These are phyloP conservation scores for Malurus cyaneus DNA, from an alignment of 2,113 vertebrate species.

Conservation along the genomic window DNA sequence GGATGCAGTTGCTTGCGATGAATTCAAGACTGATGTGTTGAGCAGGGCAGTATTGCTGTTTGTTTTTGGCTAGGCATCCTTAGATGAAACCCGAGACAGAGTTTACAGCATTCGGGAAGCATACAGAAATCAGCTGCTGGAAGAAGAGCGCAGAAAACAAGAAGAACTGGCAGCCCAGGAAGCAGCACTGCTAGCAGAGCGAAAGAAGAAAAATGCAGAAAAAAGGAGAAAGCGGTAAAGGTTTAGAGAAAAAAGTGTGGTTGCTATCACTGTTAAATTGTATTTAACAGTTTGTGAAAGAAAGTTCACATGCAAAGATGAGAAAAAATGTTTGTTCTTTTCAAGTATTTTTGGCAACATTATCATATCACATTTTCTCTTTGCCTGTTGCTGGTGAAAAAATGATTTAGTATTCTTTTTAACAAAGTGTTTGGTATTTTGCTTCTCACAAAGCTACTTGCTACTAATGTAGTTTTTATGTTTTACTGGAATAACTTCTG, in stretches of 20 bases:
- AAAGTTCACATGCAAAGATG: background rate
- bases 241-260: constrained; percentile 73
- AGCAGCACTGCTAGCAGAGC: constrained; percentile 29
- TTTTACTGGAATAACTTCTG: background rate
- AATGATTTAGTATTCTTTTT: background rate
- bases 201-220: constrained; percentile 60
- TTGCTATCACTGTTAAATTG: background rate
- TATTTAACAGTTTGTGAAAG: background rate
- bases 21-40: background rate
- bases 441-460: background rate
- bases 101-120: constrained; percentile 69
- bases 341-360: background rate
- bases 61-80: constrained; percentile 65
- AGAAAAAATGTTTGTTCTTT: background rate
- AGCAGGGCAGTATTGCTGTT: background rate
- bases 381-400: background rate
- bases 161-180: constrained; percentile 68
- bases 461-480: background rate
- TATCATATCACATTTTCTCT: background rate
- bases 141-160: constrained; percentile 60
- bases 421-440: background rate
- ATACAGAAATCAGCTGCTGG: constrained; percentile 71
- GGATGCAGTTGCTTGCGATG: background rate
- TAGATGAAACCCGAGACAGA: constrained; percentile 71
- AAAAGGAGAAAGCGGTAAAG: constrained; percentile 65